Percentiles rank a stretch among this genome's conserved stretches.
Evolutionary conservation across 2,888 invertebrate genomes (phyloP).

Genomic region (Gastrophysa polygoni): DNA sequence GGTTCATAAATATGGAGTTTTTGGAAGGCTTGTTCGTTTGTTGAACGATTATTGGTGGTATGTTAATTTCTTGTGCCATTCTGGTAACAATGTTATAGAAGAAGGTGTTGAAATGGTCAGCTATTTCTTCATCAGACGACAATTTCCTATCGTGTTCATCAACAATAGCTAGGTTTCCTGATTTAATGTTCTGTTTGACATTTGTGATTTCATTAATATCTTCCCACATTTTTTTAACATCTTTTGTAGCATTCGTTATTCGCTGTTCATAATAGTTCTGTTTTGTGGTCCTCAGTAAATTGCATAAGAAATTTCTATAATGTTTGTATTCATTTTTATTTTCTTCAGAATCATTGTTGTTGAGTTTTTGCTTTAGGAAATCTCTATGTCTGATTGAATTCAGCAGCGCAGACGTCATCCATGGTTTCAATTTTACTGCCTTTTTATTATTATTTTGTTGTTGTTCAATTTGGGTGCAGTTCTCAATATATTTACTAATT

Average conservation of each 20-base stretch:
- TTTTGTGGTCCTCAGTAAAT: neutral
- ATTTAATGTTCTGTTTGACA: neutral
- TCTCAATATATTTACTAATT: neutral
- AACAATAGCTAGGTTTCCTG: neutral
- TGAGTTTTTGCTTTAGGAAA: neutral
- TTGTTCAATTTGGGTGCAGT: neutral
- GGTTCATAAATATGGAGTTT: neutral
- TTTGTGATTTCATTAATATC: conserved; percentile 2
- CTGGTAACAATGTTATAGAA: neutral
- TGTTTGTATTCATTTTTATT: neutral
- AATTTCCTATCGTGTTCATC: neutral
- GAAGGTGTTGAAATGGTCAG: neutral
- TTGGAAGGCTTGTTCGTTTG: neutral
- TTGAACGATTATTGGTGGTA: neutral
- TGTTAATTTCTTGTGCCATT: neutral
- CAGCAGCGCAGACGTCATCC: neutral
- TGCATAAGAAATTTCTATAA: neutral
- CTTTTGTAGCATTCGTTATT: neutral
- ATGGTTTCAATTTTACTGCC: neutral
- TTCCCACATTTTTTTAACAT: neutral
- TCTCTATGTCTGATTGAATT: neutral
- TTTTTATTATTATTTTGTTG: neutral
- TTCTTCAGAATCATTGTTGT: neutral
- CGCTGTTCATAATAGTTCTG: neutral
- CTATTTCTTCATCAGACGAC: neutral